These are phyloP conservation scores for Mongoloraphidia duomilia DNA, from an alignment of 2,888 invertebrate genomes.

Conservation along the genomic window DNA sequence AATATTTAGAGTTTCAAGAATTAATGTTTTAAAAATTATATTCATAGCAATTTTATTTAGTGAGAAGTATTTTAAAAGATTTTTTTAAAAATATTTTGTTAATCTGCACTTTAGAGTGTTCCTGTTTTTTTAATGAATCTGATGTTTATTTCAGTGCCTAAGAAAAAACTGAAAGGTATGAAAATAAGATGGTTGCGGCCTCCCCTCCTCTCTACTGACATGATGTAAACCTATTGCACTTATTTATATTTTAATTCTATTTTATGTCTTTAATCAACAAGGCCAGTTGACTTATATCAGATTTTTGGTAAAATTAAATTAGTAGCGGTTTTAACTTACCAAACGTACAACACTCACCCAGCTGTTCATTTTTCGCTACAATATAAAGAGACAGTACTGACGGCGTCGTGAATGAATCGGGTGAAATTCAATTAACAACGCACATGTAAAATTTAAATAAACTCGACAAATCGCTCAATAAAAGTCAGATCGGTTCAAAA, in stretches of 20 bases:
- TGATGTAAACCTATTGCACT: conserved; percentile 2
- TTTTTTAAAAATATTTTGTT: conserved; percentile 1
- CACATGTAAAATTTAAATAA: too few species aligned
- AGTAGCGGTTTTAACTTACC: too few species aligned
- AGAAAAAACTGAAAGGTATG: conserved; percentile 58
- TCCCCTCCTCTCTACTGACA: neutral
- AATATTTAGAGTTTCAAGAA: neutral
- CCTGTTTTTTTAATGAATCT: conserved; percentile 13
- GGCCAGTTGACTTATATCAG: too few species aligned
- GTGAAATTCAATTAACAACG: too few species aligned
- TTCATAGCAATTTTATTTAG: neutral
- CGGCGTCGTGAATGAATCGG: too few species aligned
- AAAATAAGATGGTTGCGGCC: neutral
- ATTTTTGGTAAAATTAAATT: too few species aligned
- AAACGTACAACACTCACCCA: too few species aligned
- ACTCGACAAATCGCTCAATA: too few species aligned
- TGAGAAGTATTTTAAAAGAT: neutral
- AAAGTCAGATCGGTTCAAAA: too few species aligned
- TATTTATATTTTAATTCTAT: neutral
- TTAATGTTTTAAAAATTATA: too few species aligned
- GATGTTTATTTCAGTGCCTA: conserved; percentile 64
- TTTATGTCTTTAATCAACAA: neutral
- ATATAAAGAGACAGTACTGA: too few species aligned
- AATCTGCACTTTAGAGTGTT: neutral
- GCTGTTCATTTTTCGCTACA: too few species aligned